Evolutionary conservation across 1,140 invertebrate genomes (phyloP), one percentile per base, ranked within the genome.

Genomic region (Brachionus sp.): DNA sequence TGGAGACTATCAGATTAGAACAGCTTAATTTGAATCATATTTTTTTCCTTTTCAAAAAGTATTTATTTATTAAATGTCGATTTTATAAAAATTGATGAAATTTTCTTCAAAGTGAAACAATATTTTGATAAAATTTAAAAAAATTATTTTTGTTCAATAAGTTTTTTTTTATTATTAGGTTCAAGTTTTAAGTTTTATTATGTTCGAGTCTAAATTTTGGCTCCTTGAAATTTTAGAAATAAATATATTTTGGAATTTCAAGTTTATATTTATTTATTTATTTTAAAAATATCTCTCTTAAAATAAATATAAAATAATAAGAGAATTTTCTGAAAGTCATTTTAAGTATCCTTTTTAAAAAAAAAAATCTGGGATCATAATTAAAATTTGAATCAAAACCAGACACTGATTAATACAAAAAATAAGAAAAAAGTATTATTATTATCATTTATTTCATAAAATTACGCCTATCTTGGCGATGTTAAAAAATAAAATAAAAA

Each of bases 1-100:
- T 90, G 98, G 98, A 42, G 97, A 99, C 88, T 99, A 99, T 89
- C 97, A 99, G 88, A 89, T 99, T 84, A 80, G 77, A 80, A 80
- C 77, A 57, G 53, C 50, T 10, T 80, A 57, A 19, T 19, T 23
- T 57, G 19, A 57, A 57, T 57, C 19, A 57, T 57, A 19, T 53
- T 57, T 19, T 19, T 57, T 57, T 19, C 19, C 9, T 5, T 57
- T 57, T 57, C 50, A 57, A 57, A n/a, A 57, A 57, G 50, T 57
- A 57, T 57, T 57, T 42, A 42, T 42, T 42, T 57, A 57, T 57
- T 57, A 57, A 57, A 23, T 57, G 16, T 57, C 50, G 50, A 57
- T 57, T 57, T 57, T 57, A 57, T 57, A 19, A 23, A 57, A 57
- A 42, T 42, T 42, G 39, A 42, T 42, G 39, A 42, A 42, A 42